These are phyloP conservation scores for Drosophila rellima DNA, from an alignment of 2,888 invertebrate genomes.

Conservation along the genomic window DNA sequence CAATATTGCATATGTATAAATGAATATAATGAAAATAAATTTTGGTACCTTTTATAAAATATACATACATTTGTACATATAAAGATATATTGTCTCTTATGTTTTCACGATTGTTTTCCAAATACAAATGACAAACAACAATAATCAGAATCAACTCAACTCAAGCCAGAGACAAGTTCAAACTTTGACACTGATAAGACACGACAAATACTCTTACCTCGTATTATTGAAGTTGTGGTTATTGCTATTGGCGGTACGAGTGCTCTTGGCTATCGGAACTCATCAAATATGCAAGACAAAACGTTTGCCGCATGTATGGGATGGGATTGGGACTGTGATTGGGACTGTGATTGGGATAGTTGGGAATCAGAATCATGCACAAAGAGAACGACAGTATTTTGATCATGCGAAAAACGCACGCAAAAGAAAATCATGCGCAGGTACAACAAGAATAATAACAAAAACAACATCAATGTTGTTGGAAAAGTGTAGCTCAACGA, in stretches of 20 bases:
- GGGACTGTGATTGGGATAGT: conserved; percentile 37
- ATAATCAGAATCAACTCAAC: conserved; percentile 17
- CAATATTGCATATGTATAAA: too few species aligned
- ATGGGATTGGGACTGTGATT: conserved; percentile 17
- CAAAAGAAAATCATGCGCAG: conserved; percentile 77
- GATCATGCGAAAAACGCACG: conserved; percentile 82
- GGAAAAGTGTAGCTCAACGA: conserved; percentile 63
- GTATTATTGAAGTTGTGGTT: conserved; percentile 27
- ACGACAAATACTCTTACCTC: conserved; percentile 38
- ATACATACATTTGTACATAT: background rate
- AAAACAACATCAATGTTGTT: conserved; percentile 30
- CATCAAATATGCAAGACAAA: conserved; percentile 74
- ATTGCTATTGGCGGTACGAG: conserved; percentile 16
- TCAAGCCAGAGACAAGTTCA: conserved; percentile 30
- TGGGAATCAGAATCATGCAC: conserved; percentile 51
- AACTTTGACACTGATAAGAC: conserved; percentile 68
- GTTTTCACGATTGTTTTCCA: conserved; percentile 25
- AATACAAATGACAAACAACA: conserved; percentile 30
- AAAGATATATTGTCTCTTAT: background rate
- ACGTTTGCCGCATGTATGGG: conserved; percentile 50
- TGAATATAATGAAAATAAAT: too few species aligned
- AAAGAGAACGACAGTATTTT: conserved; percentile 58
- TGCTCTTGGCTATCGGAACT: conserved; percentile 67
- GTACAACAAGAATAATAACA: conserved; percentile 53
- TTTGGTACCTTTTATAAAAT: background rate